Percentiles rank a stretch among this genome's conserved stretches.
phyloP scores from a whole-genome alignment of 37 sponge, comb jelly and placozoan genomes.

The Halisarca cf. caerulea region DNA sequence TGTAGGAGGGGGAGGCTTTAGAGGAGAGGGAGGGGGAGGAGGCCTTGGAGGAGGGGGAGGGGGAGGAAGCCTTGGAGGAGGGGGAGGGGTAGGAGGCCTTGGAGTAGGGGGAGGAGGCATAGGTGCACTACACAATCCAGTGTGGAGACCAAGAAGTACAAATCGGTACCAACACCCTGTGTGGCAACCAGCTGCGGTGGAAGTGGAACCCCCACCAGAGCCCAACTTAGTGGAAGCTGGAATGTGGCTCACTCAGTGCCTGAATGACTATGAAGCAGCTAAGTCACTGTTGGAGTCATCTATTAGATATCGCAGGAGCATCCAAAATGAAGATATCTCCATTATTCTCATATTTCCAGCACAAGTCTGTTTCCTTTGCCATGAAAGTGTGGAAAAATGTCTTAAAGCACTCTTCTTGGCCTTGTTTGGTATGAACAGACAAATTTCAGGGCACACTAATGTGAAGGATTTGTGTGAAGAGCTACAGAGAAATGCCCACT shows the following conservation, averaged over 20 bases:
- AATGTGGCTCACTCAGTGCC: constrained; percentile 13
- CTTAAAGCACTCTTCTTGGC: constrained; percentile 60
- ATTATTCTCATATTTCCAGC: constrained; percentile 42
- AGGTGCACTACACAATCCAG: not conserved
- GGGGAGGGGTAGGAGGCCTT: not conserved
- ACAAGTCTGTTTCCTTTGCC: constrained; percentile 69
- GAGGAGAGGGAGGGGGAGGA: not conserved
- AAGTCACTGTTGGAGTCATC: not conserved
- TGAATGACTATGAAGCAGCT: constrained; percentile 18
- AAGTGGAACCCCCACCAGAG: constrained; percentile 16
- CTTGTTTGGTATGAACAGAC: constrained; percentile 20
- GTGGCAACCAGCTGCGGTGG: not conserved
- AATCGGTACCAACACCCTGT: not conserved
- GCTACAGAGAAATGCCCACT: constrained; percentile 13
- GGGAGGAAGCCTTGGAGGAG: not conserved
- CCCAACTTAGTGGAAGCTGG: not conserved
- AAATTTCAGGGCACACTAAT: constrained; percentile 22
- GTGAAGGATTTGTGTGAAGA: constrained; percentile 28
- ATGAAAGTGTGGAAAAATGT: constrained; percentile 71
- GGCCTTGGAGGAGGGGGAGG: not conserved
- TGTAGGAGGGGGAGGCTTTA: not conserved
- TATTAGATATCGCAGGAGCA: not conserved
- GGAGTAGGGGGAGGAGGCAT: not conserved
- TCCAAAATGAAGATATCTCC: not conserved
- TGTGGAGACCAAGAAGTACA: not conserved